A percentile compares a stretch with the other conserved stretches of the same genome.
These are phyloP conservation scores for Propithecus perrieri DNA, from an alignment of 2,797 vertebrate species.

Conservation along the genomic window DNA sequence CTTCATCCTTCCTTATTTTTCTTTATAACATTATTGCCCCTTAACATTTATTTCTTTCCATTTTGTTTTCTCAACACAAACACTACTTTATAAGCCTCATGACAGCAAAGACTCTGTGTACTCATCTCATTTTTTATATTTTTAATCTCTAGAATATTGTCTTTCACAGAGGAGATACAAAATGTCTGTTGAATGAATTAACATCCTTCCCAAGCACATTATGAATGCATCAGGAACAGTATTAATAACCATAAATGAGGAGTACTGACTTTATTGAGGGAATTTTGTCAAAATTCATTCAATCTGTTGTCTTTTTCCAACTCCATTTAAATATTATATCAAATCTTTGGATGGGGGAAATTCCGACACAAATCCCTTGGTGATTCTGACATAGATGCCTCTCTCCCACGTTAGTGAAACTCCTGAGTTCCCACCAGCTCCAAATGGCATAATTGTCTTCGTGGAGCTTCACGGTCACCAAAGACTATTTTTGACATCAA, in stretches of 20 bases:
- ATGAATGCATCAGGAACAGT: not conserved
- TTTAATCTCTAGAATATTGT: not conserved
- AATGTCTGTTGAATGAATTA: not conserved
- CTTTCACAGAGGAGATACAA: not conserved
- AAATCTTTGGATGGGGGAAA: not conserved
- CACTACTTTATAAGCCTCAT: not conserved
- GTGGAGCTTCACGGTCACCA: not conserved
- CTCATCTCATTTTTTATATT: not conserved
- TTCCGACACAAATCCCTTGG: not conserved
- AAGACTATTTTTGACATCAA: slow-evolving; percentile 52
- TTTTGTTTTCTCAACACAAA: not conserved
- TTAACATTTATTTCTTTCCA: not conserved
- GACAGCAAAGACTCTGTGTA: not conserved
- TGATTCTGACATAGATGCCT: not conserved
- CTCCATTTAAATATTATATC: slow-evolving; percentile 15
- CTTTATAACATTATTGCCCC: not conserved
- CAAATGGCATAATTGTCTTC: slow-evolving; percentile 36
- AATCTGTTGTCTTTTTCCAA: not conserved
- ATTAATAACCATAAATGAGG: not conserved
- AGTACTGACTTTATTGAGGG: not conserved
- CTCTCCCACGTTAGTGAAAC: not conserved
- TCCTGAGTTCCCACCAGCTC: not conserved
- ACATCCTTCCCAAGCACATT: not conserved
- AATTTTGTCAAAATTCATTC: slow-evolving; percentile 31
- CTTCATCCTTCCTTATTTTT: not conserved